phyloP scores from a whole-genome alignment of 2,888 invertebrate species.

The Lithophane ornitopus region DNA sequence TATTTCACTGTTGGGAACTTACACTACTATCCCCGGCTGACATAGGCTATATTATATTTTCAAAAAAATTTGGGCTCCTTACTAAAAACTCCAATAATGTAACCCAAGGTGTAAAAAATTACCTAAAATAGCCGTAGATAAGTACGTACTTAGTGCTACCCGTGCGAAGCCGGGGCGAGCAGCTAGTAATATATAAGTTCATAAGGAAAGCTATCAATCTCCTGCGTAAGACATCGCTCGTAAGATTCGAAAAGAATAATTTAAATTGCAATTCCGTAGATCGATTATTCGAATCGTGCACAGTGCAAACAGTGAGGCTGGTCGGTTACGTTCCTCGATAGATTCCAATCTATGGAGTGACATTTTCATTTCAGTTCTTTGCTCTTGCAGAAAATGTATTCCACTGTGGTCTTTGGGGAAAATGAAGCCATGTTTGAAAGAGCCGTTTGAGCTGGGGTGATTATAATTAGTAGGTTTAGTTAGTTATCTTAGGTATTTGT shows the following conservation, averaged over 20 bases:
- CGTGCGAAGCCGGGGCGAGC: too few relatives aligned
- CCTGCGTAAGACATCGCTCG: neutral
- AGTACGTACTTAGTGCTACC: too few relatives aligned
- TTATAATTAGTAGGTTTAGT: neutral
- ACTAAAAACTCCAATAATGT: too few relatives aligned
- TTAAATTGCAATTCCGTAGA: slow-evolving; percentile 13
- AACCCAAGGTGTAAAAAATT: too few relatives aligned
- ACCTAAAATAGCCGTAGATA: too few relatives aligned
- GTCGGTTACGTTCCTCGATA: neutral
- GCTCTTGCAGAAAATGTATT: slow-evolving; percentile 11
- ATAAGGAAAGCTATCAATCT: neutral
- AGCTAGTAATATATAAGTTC: too few relatives aligned
- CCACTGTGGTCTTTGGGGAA: neutral
- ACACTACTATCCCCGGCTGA: too few relatives aligned
- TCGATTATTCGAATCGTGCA: slow-evolving; percentile 36
- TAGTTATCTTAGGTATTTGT: too few relatives aligned
- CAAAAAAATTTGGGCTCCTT: too few relatives aligned
- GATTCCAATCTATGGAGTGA: slow-evolving; percentile 37
- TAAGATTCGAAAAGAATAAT: slow-evolving; percentile 18
- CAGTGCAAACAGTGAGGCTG: neutral
- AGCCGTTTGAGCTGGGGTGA: neutral
- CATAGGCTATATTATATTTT: too few relatives aligned
- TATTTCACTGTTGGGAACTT: too few relatives aligned
- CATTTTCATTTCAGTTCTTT: slow-evolving; percentile 37
- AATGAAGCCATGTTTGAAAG: neutral